phyloP scores from a whole-genome alignment of 2,797 vertebrate genomes.

The Dendrocincla fuliginosa region DNA sequence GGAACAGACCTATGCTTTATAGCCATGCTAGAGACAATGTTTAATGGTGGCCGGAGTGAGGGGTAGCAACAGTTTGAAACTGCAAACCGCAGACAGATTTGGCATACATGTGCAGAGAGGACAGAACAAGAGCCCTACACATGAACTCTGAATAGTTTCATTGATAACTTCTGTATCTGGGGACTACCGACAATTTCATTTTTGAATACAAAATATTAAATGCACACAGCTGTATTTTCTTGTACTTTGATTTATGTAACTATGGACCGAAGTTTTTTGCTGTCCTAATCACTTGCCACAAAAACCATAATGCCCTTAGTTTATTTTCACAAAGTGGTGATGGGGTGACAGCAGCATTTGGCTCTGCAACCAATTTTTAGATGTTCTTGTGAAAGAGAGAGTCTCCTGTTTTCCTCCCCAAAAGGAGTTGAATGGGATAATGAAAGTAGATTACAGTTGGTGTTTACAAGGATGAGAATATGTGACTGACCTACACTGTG shows the following conservation, averaged over 20 bases:
- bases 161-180: not conserved
- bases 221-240: not conserved
- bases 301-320: not conserved
- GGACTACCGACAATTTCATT: not conserved
- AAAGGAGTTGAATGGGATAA: not conserved
- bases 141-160: not conserved
- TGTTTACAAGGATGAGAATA: not conserved
- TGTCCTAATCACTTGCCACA: not conserved
- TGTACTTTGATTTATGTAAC: not conserved
- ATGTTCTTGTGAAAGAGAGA: not conserved
- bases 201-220: not conserved
- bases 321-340: not conserved
- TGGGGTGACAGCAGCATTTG: not conserved
- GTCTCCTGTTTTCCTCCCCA: not conserved
- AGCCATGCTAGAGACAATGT: not conserved
- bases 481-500: not conserved
- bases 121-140: not conserved
- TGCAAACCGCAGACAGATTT: not conserved
- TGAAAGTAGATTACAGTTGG: not conserved
- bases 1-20: not conserved
- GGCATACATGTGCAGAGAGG: rapidly evolving
- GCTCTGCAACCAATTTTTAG: not conserved
- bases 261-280: not conserved
- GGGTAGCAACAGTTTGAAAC: not conserved
- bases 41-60: not conserved